Evolutionary conservation across 2,888 invertebrate species (phyloP).

Genomic region (Euplagia quadripunctaria): DNA sequence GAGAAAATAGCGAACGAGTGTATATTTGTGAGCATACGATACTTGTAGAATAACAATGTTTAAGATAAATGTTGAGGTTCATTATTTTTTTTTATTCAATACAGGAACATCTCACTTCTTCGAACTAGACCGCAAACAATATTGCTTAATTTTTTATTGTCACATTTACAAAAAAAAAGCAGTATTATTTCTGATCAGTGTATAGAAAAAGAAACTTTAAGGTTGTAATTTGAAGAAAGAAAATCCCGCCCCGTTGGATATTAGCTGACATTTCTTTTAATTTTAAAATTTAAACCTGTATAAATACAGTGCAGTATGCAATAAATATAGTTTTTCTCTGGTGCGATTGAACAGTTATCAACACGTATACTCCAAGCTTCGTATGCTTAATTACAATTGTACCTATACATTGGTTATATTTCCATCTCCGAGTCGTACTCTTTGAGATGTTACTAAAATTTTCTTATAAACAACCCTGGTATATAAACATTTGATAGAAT

Average conservation of each 20-base stretch:
- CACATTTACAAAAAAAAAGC: too few relatives aligned
- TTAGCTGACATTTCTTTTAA: too few relatives aligned
- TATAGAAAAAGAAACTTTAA: too few relatives aligned
- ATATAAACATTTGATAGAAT: conserved; percentile 22
- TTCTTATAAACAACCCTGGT: conserved; percentile 36
- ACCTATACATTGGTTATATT: neutral
- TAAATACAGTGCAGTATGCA: too few relatives aligned
- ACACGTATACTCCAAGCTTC: neutral
- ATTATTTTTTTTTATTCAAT: too few relatives aligned
- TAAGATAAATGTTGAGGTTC: neutral
- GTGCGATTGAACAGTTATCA: neutral
- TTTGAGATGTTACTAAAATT: conserved; percentile 13
- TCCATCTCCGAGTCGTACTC: neutral
- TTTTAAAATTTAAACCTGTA: too few relatives aligned
- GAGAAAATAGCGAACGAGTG: neutral
- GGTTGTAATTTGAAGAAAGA: too few relatives aligned
- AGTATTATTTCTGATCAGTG: too few relatives aligned
- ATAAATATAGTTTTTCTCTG: neutral
- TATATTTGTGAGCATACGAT: neutral
- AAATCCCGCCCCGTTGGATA: too few relatives aligned
- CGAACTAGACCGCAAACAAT: too few relatives aligned
- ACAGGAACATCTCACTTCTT: too few relatives aligned
- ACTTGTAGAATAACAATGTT: conserved; percentile 1
- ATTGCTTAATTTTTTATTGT: too few relatives aligned
- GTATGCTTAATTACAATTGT: conserved; percentile 2